Conservation (phyloP, 2,888 invertebrate species). For the Drosophila lutescens region DNA sequence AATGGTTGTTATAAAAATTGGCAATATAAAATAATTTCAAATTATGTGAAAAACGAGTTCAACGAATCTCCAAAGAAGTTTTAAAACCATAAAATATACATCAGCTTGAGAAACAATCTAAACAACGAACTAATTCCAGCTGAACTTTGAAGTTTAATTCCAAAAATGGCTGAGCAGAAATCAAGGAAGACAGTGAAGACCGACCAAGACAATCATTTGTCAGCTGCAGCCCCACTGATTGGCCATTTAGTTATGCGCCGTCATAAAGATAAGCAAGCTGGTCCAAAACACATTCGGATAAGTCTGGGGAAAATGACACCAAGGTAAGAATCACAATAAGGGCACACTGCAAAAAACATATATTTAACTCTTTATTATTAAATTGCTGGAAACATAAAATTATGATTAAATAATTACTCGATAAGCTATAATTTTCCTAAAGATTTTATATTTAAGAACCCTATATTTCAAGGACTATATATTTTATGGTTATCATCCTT, state of each 20-base stretch:
- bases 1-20: too few species aligned
- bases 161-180: slow-evolving; percentile 12
- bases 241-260: slow-evolving; percentile 70
- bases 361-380: too few species aligned
- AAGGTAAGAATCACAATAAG: slow-evolving; percentile 1
- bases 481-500: background rate
- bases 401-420: too few species aligned
- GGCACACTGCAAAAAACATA: background rate
- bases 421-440: too few species aligned
- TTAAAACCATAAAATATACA: slow-evolving; percentile 13
- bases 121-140: slow-evolving; percentile 23
- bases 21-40: too few species aligned
- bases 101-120: slow-evolving; percentile 5
- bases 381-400: too few species aligned
- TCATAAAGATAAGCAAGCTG: slow-evolving; percentile 65
- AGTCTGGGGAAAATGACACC: slow-evolving; percentile 21
- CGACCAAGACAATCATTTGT: slow-evolving; percentile 50
- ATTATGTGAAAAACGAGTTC: too few species aligned
- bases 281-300: slow-evolving; percentile 21
- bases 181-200: background rate
- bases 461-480: too few species aligned
- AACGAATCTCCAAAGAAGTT: background rate
- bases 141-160: slow-evolving; percentile 25
- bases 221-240: slow-evolving; percentile 62
- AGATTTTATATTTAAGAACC: too few species aligned